Conservation (phyloP, 2,888 invertebrate genomes). For the Smittia sp. region DNA sequence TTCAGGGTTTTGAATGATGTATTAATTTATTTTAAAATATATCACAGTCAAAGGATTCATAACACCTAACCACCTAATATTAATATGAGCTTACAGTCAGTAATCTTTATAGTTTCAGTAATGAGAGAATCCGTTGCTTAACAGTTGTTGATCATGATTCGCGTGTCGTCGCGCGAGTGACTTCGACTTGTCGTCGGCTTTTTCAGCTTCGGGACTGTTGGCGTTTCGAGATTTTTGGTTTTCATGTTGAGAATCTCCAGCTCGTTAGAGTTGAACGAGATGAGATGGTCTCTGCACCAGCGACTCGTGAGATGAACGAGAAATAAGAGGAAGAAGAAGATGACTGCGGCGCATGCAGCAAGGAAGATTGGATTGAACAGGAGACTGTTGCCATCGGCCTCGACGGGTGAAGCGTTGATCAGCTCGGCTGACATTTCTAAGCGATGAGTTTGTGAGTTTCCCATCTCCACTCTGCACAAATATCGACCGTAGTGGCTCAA, state of each 20-base stretch:
- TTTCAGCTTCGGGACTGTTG: too few species aligned
- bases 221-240: too few species aligned
- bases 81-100: too few species aligned
- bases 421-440: conserved; percentile 49
- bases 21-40: too few species aligned
- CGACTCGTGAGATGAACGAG: background rate
- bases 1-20: too few species aligned
- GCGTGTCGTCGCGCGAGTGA: too few species aligned
- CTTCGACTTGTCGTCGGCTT: too few species aligned
- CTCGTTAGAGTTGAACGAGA: background rate
- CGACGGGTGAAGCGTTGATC: conserved; percentile 42
- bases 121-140: too few species aligned
- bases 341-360: conserved; percentile 7
- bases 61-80: too few species aligned
- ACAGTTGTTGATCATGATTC: too few species aligned
- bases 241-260: background rate
- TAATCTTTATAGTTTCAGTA: too few species aligned
- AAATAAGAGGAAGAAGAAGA: conserved; percentile 16
- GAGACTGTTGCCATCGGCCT: conserved; percentile 32
- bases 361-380: conserved; percentile 23
- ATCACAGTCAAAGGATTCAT: too few species aligned
- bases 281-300: background rate
- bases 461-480: conserved; percentile 66
- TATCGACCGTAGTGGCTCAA: conserved; percentile 69
- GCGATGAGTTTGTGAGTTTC: conserved; percentile 51